These are phyloP conservation scores for Bombylius major DNA, from an alignment of 2,888 invertebrate species.

Conservation along the genomic window DNA sequence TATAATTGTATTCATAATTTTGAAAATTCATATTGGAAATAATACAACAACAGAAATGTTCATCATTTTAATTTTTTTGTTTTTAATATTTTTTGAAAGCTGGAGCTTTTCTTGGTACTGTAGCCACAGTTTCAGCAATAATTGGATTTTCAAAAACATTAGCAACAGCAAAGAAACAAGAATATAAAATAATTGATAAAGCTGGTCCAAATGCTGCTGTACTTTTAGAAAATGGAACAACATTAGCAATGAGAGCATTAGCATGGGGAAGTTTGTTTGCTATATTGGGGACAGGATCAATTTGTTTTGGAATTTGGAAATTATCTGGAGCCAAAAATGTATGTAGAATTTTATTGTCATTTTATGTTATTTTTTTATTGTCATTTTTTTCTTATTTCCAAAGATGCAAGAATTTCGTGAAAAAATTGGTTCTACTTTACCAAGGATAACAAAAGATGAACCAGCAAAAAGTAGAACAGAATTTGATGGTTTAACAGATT, in stretches of 20 bases:
- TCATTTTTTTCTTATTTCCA: conserved; percentile 19
- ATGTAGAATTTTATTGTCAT: conserved; percentile 43
- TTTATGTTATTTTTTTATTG: neutral
- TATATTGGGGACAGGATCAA: conserved; percentile 64
- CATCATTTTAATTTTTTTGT: no score
- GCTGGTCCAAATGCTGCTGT: conserved; percentile 49
- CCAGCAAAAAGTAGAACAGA: conserved; percentile 74
- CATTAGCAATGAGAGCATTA: conserved; percentile 69
- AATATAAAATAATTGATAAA: conserved; percentile 66
- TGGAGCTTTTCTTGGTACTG: conserved; percentile 31
- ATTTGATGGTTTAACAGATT: conserved; percentile 71
- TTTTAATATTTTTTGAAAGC: conserved; percentile 18
- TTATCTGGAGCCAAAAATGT: conserved; percentile 75
- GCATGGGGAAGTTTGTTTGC: conserved; percentile 83
- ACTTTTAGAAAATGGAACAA: conserved; percentile 62
- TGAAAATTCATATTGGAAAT: no score
- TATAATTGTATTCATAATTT: no score
- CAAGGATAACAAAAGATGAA: conserved; percentile 62
- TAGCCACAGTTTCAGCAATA: conserved; percentile 58
- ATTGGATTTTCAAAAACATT: conserved; percentile 72
- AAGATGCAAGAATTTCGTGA: conserved; percentile 70
- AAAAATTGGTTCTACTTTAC: conserved; percentile 66
- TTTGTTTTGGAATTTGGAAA: conserved; percentile 81
- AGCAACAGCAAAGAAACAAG: conserved; percentile 62
- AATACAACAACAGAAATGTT: no score